A percentile compares a stretch with the other conserved stretches of the same genome.
phyloP scores from a whole-genome alignment of 2,888 invertebrate species.

The Notodonta dromedarius region DNA sequence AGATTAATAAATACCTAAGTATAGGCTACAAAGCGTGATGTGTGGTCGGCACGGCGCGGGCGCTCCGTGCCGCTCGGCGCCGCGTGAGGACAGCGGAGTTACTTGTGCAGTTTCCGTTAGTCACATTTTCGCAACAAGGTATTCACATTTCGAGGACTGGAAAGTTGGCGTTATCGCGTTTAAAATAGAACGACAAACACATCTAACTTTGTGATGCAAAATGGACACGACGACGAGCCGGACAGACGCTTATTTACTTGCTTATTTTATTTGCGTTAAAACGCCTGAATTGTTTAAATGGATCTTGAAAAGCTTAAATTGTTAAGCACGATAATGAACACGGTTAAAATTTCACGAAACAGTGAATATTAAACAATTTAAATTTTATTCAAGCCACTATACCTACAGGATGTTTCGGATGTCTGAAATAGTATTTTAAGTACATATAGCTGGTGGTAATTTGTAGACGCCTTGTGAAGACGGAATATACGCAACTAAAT shows the following conservation, averaged over 20 bases:
- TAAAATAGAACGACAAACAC: constrained; percentile 82
- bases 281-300: constrained; percentile 30
- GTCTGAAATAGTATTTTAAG: too few relatives aligned
- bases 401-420: too few relatives aligned
- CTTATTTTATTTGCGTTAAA: constrained; percentile 48
- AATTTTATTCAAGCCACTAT: neutral
- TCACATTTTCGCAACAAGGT: constrained; percentile 84
- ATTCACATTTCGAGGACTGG: constrained; percentile 83
- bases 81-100: constrained; percentile 69
- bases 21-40: neutral
- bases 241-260: constrained; percentile 47
- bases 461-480: too few relatives aligned
- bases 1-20: neutral
- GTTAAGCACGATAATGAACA: constrained; percentile 12
- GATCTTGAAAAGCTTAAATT: constrained; percentile 26
- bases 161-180: constrained; percentile 83
- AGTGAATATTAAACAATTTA: neutral
- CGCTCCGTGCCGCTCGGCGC: constrained; percentile 35
- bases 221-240: constrained; percentile 68
- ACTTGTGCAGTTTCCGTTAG: constrained; percentile 83
- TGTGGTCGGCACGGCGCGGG: neutral
- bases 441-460: too few relatives aligned
- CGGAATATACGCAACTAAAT: too few relatives aligned
- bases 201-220: constrained; percentile 83
- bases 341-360: constrained; percentile 13